Base-by-base conservation (phyloP, 2,888 invertebrate species). In the Philereme transversata region DNA sequence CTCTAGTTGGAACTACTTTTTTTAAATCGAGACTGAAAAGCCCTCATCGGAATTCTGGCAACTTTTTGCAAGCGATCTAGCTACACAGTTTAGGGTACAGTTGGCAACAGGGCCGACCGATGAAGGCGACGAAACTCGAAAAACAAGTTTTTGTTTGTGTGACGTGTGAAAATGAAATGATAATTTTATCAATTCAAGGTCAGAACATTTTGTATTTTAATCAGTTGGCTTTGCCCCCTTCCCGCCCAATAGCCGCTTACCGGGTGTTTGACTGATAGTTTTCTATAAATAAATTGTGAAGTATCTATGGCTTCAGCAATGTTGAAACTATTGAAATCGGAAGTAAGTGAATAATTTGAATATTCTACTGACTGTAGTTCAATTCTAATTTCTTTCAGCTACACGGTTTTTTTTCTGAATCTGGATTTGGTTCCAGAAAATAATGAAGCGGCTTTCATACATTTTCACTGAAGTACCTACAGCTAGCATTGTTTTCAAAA, bases 101-200 rank as follows among this genome's bases (percentile, higher is more conserved):
- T 22, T 22, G 22, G 22, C 22, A 22, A 22, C 22, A 22, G 22
- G 1, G 22, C 22, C 22, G 22, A 22, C 22, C 22, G 22, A 22
- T 22, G 3, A 22, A 22, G 3, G 22, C 22, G 22, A 3, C 22
- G 22, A 22, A 22, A 22, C 22, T 22, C 22, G 22, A 22, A 22
- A 22, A 22, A 22, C 22, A 22, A 22, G 22, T 56, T 54, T 49
- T 36, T 61, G 54, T 63, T 62, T 63, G 55, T 51, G 63, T 73
- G 74, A 74, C 78, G 78, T 55, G 43, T 22, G 22, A 22, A 53
- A 62, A 64, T 60, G 65, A 78, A 78, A 69, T 72, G 71, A 72
- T 81, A 79, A 74, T 79, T 84, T 90, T 90, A 91, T 90, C 88
- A 86, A 84, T 83, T 85, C 87, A 91, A 91, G 91, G 91, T 87